Evolutionary conservation across 2,113 vertebrate species (phyloP).

Genomic region (Microtus oregoni): DNA sequence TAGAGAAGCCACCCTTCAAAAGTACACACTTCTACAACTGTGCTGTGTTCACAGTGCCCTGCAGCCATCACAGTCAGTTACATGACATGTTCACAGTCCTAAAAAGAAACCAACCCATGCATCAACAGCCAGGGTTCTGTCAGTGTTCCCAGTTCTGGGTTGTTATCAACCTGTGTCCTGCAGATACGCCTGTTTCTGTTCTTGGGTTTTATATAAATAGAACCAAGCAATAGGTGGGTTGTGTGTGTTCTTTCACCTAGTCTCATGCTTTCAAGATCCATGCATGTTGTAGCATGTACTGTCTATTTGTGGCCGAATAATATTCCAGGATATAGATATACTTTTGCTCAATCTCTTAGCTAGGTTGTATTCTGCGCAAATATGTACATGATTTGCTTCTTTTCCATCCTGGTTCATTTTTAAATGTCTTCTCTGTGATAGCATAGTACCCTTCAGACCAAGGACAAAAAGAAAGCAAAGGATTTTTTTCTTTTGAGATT

Average conservation of each 20-base stretch:
- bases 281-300: neutral
- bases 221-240: neutral
- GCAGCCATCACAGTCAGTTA: neutral
- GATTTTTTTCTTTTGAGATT: neutral
- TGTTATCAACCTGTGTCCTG: neutral
- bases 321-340: neutral
- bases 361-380: neutral
- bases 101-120: neutral
- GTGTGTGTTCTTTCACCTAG: neutral
- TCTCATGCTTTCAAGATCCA: neutral
- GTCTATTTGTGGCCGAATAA: conserved; percentile 3
- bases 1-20: neutral
- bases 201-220: neutral
- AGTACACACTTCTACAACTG: neutral
- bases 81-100: neutral
- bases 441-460: neutral
- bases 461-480: neutral
- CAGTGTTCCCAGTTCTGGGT: neutral
- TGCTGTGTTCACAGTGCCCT: neutral
- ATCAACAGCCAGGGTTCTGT: neutral
- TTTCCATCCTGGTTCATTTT: neutral
- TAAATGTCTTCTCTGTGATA: neutral
- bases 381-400: neutral
- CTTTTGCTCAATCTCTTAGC: neutral
- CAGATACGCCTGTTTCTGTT: neutral